These are phyloP conservation scores for Holocentrus rufus DNA, from an alignment of 2,797 vertebrate genomes.

Conservation along the genomic window DNA sequence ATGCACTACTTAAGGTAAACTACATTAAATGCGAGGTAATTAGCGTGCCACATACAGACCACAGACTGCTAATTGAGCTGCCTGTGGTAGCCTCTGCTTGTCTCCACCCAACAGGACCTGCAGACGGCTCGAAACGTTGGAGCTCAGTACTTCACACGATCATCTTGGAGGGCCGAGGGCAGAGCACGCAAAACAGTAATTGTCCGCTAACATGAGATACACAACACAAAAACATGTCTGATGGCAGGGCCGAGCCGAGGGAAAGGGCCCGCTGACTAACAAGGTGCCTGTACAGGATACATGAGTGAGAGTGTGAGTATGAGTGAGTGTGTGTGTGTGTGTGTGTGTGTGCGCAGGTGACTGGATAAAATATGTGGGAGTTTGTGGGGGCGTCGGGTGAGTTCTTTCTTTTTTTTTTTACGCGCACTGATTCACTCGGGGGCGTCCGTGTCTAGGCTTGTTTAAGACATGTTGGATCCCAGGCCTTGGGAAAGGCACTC, in stretches of 20 bases:
- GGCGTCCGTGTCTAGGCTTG: slow-evolving; percentile 79
- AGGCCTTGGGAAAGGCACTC: slow-evolving; percentile 53
- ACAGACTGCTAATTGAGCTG: slow-evolving; percentile 73
- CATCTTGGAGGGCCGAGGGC: slow-evolving; percentile 11
- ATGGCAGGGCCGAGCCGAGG: slow-evolving; percentile 33
- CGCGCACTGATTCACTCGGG: slow-evolving; percentile 68
- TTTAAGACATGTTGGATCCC: slow-evolving; percentile 65
- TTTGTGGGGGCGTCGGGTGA: slow-evolving; percentile 73
- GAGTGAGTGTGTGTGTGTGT: slow-evolving; percentile 39
- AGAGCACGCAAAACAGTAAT: slow-evolving; percentile 62
- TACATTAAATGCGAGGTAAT: slow-evolving; percentile 75
- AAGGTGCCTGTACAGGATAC: slow-evolving; percentile 46
- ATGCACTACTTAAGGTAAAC: slow-evolving; percentile 73
- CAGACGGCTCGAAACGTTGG: slow-evolving; percentile 46
- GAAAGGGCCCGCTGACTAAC: neutral
- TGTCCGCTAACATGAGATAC: slow-evolving; percentile 52
- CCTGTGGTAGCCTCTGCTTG: slow-evolving; percentile 54
- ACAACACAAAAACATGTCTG: slow-evolving; percentile 67
- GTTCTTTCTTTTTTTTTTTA: no score
- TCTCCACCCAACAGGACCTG: slow-evolving; percentile 59
- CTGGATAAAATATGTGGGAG: slow-evolving; percentile 62
- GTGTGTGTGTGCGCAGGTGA: slow-evolving; percentile 24
- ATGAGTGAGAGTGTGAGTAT: slow-evolving; percentile 63
- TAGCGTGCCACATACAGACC: slow-evolving; percentile 66
- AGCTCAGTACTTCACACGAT: slow-evolving; percentile 26